Percentiles rank a stretch among this genome's conserved stretches.
Conservation (phyloP, 2,113 vertebrate genomes). For the Erythrolamprus reginae region DNA sequence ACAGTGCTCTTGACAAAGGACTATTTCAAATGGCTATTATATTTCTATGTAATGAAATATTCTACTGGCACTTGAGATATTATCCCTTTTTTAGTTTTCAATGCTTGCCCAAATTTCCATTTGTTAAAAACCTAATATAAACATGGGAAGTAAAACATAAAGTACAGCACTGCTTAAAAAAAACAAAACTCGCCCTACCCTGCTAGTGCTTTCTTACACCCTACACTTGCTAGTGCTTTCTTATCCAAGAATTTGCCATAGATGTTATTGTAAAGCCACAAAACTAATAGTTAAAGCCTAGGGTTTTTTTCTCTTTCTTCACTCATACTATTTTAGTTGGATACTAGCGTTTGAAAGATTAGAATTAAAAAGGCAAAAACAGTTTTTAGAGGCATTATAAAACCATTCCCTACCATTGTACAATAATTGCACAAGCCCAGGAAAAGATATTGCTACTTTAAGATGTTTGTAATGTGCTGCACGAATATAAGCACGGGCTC, state of each 20-base stretch:
- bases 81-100: not conserved
- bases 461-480: not conserved
- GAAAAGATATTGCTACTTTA: not conserved
- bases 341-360: not conserved
- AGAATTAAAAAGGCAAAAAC: not conserved
- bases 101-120: not conserved
- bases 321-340: not conserved
- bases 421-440: not conserved
- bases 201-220: not conserved
- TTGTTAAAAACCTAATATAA: not conserved
- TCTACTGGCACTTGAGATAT: not conserved
- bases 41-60: not conserved
- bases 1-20: not conserved
- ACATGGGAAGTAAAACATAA: not conserved
- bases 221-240: not conserved
- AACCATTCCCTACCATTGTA: not conserved
- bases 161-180: not conserved
- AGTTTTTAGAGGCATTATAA: not conserved
- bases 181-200: no score
- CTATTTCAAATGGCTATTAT: not conserved
- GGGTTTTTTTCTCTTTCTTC: no score
- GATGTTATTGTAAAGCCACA: not conserved
- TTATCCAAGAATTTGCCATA: not conserved
- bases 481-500: not conserved
- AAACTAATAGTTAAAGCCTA: not conserved